phyloP scores from a whole-genome alignment of 92 coral and sea anemone genomes.

The Palythoa caribaeorum region DNA sequence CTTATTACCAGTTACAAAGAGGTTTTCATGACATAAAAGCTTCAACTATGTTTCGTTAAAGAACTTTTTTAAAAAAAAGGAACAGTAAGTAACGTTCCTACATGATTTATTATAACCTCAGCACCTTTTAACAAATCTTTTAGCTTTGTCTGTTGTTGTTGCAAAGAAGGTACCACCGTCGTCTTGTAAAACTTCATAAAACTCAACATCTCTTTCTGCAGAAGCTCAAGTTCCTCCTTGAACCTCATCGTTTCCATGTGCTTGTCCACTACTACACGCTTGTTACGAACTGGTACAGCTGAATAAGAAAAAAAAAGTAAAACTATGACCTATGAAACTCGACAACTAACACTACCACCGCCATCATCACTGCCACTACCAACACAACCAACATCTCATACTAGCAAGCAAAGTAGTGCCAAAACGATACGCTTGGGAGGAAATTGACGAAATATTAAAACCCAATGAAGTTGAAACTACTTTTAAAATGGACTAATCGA shows the following conservation, averaged over 20 bases:
- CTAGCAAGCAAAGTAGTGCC: neutral
- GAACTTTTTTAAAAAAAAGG: neutral
- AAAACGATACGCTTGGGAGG: neutral
- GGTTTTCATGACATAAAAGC: neutral
- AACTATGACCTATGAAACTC: neutral
- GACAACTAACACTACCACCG: neutral
- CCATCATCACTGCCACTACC: neutral
- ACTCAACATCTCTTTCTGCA: constrained; percentile 61
- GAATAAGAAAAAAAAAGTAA: neutral
- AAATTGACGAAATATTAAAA: neutral
- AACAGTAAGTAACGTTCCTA: neutral
- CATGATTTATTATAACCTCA: neutral
- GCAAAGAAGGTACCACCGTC: constrained; percentile 21
- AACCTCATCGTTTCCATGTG: constrained; percentile 65
- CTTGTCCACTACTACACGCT: constrained; percentile 68
- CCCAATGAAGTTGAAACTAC: neutral
- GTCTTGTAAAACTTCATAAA: constrained; percentile 60
- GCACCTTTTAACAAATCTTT: constrained; percentile 23
- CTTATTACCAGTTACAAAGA: neutral
- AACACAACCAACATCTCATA: neutral
- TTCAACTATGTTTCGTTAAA: neutral
- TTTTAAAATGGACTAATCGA: neutral
- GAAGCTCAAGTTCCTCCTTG: constrained; percentile 57
- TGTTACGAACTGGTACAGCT: constrained; percentile 64
- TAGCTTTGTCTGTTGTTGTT: constrained; percentile 40